phyloP scores from a whole-genome alignment of 1,140 invertebrate species.

The Macrobrachium nipponense region DNA sequence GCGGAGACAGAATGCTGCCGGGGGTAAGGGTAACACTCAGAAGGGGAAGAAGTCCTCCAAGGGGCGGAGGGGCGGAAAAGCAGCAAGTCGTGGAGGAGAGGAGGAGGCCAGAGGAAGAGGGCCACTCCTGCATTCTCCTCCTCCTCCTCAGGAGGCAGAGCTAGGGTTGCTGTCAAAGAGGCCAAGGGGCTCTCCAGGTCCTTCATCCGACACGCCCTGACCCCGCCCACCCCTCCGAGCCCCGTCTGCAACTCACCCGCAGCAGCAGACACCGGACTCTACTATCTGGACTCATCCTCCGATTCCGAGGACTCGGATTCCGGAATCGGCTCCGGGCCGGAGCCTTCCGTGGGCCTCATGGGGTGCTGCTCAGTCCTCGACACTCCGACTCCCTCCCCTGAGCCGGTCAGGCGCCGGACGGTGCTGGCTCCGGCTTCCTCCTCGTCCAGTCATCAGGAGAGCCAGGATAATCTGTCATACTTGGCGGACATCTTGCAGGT shows the following conservation, averaged over 20 bases:
- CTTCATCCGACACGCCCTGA: slow-evolving; percentile 2
- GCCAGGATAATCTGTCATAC: slow-evolving; percentile 38
- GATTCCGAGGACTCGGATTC: slow-evolving; percentile 12
- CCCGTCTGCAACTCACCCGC: slow-evolving; percentile 30
- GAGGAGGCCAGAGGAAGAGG: background rate
- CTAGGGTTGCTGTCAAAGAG: background rate
- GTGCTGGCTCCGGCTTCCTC: background rate
- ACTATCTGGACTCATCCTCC: slow-evolving; percentile 13
- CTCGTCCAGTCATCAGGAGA: background rate
- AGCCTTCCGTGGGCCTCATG: background rate
- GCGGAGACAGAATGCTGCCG: background rate
- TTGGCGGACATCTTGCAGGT: slow-evolving; percentile 51
- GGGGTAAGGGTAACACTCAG: too few species aligned
- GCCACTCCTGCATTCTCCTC: background rate
- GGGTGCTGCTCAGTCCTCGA: slow-evolving; percentile 38
- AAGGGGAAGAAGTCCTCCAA: too few species aligned
- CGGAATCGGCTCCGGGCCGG: background rate
- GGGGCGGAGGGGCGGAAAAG: background rate
- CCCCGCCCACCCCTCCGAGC: slow-evolving; percentile 23
- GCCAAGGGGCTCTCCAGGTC: slow-evolving; percentile 33
- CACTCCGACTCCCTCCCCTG: slow-evolving; percentile 51
- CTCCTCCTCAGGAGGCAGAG: background rate
- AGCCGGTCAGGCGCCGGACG: slow-evolving; percentile 2
- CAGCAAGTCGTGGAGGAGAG: too few species aligned
- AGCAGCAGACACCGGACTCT: slow-evolving; percentile 7